Conservation (phyloP, 2,888 invertebrate species). For the Sinopyrophorus schimmeli region DNA sequence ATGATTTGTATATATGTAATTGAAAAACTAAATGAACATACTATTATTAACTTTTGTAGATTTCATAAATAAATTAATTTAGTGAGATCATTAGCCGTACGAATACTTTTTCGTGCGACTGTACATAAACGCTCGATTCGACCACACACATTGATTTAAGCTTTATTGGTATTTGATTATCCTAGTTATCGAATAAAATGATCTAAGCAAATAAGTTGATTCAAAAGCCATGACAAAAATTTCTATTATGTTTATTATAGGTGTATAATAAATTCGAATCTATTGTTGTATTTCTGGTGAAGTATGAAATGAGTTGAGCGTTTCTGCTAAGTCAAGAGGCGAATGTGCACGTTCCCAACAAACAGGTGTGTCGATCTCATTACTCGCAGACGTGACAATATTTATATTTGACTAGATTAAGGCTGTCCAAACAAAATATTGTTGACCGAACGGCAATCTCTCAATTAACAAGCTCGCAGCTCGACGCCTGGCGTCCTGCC, state of each 20-base stretch:
- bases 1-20: no score
- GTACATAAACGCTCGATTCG: no score
- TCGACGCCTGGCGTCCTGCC: constrained; percentile 44
- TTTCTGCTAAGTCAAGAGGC: constrained; percentile 1
- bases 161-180: constrained; percentile 12
- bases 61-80: no score
- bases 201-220: constrained; percentile 10
- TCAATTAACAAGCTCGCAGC: constrained; percentile 50
- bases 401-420: constrained; percentile 51
- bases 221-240: constrained; percentile 9
- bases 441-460: constrained; percentile 52
- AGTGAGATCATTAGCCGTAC: no score
- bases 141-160: constrained; percentile 10
- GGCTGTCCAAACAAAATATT: constrained; percentile 47
- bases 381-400: constrained; percentile 53
- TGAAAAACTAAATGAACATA: no score
- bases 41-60: no score
- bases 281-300: constrained; percentile 7
- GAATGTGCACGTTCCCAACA: background rate
- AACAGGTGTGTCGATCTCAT: constrained; percentile 44
- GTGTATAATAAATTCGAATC: constrained; percentile 9
- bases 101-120: no score
- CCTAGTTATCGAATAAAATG: constrained; percentile 8
- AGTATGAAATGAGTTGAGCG: background rate
- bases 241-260: constrained; percentile 12